Evolutionary conservation across 2,888 invertebrate genomes (phyloP).

Genomic region (Xylophagus ater): DNA sequence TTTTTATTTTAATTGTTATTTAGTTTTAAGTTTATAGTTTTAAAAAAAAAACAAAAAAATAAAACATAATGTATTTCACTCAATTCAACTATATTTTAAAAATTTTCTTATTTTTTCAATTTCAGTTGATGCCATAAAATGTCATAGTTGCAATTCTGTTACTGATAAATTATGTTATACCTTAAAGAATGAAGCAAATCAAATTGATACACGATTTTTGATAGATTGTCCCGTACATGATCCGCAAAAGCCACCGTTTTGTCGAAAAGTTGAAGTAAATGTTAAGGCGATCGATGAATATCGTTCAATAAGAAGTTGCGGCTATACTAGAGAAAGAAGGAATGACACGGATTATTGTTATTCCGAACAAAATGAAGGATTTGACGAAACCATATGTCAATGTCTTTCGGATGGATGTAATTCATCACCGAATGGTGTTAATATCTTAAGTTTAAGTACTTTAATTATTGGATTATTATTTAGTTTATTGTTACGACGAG

Average conservation of each 20-base stretch:
- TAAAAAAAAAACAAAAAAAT: too few species aligned
- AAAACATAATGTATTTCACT: too few species aligned
- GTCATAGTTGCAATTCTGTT: constrained; percentile 65
- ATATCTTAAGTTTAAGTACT: neutral
- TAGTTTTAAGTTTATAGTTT: too few species aligned
- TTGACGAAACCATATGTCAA: constrained; percentile 50
- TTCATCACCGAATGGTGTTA: constrained; percentile 21
- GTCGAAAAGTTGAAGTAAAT: constrained; percentile 55
- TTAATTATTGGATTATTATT: neutral
- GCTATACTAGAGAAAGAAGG: constrained; percentile 31
- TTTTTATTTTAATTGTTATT: too few species aligned
- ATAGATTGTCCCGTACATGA: constrained; percentile 22
- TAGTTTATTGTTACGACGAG: too few species aligned
- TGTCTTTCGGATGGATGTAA: constrained; percentile 55
- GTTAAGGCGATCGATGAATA: constrained; percentile 41
- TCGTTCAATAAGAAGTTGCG: constrained; percentile 49
- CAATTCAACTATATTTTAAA: too few species aligned
- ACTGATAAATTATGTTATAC: constrained; percentile 42
- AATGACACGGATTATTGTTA: constrained; percentile 41
- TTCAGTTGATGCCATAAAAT: constrained; percentile 46
- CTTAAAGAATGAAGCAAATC: neutral
- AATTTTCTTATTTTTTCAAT: constrained; percentile 14
- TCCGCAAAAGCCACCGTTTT: constrained; percentile 44
- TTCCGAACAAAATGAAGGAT: constrained; percentile 52
- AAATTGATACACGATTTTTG: neutral